Evolutionary conservation across 2,888 invertebrate species (phyloP), one percentile per base, ranked within the genome.

Genomic region (Diplolepis rosae): DNA sequence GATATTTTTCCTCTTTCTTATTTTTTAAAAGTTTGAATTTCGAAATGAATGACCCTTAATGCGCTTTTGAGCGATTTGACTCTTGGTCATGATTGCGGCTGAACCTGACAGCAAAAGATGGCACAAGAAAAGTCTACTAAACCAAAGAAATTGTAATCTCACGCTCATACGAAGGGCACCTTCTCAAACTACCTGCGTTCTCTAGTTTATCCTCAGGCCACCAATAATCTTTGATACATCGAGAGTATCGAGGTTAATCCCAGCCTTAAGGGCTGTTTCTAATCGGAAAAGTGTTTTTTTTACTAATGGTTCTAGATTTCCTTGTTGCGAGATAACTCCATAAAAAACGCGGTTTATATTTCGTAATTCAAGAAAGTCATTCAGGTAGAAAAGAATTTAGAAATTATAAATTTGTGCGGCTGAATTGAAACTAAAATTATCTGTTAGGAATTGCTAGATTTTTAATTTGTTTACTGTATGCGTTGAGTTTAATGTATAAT

Each of bases 231-330:
- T 13, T 30, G 28, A 54, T 30, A 28, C 15, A 35, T 22, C 51
- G 27, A 22, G 18, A 35, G 13, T 35, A 35, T 35, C 24, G 61
- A 35, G 13, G 24, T 24, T 61, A 56, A 61, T 61, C 13, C 39
- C 24, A 61, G 24, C 39, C 61, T 61, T 13, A 18, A 39, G 61
- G 61, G 61, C 61, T 61, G 22, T 39, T 39, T 61, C n/a, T 39
- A 39, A 61, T 39, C 39, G 24, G 11, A 35, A 56, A 56, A 56
- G 56, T 39, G 24, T 39, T 61, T n/a, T n/a, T 5, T n/a, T n/a
- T n/a, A n/a, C n/a, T n/a, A n/a, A 6, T 51, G n/a, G 27, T 51
- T 51, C 27, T 13, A 30, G 30, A 30, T 35, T 56, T 56, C 22
- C 56, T 4, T 6, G 22, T 24, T 22, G 56, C 24, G 35, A 52